Evolutionary conservation across 2,113 vertebrate genomes (phyloP), one percentile per base, ranked within the genome.

Genomic region (Laterallus jamaicensis): DNA sequence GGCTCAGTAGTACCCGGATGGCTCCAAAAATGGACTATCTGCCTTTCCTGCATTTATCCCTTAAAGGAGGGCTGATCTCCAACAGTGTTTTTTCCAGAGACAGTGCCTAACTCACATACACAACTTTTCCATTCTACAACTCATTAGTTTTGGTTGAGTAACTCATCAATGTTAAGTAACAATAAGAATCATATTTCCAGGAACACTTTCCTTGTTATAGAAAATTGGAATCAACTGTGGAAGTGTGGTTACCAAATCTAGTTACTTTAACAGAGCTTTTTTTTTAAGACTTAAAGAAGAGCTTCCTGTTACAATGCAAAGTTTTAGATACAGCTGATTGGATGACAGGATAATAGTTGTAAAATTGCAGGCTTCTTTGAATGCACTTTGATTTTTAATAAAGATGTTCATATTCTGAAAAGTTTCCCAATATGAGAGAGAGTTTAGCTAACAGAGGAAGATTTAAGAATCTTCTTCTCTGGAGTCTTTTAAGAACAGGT

Each of bases 71-170:
- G 19, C 9, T 90, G 68, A 56, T 90, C 63, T 59, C 15, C 66
- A 90, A 2, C 82, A 73, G n/a, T 19, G 42, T 5, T 88, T 86
- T 93, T 89, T 71, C 89, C 86, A 58, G 44, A 47, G 67, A 22
- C 55, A 0, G 2, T 90, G 88, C 78, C 68, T 15, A 86, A 86
- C 66, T 93, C 66, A 54, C 42, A 92, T 54, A 32, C 15, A 69
- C 32, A 83, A 84, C 52, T 90, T 96, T 93, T 96, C 95, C 86
- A 87, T 94, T 95, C 59, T 88, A 91, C 31, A 96, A 52, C 42
- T 93, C 77, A 96, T 94, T 96, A 63, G 88, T 87, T 95, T 94
- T 96, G 87, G 95, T 96, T 96, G 66, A 81, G 81, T 94, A 94
- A 90, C 66, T 95, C 93, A 85, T 92, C 86, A 90, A 87, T 90